Base-by-base conservation (phyloP, 2,888 invertebrate genomes). In the Chelonus formosanus region DNA sequence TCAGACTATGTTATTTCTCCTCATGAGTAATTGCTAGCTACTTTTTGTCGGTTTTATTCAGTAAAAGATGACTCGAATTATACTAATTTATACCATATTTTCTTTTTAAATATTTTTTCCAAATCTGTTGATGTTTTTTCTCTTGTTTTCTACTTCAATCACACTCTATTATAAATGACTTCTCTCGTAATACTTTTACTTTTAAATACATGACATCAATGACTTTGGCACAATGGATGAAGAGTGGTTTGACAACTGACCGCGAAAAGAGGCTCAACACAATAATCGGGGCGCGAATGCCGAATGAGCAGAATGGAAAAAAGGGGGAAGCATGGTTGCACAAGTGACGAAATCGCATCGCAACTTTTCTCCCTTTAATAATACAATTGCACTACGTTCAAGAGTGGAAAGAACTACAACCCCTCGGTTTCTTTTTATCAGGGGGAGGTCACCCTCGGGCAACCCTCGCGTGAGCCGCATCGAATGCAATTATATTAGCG, bases 401-500 rank as follows among this genome's bases (percentile, higher is more conserved):
- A 58, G 47, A 58, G 58, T 34, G 57, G 35, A 47, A 47, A 58
- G 36, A 58, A 44, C 67, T 74, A 74, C 75, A 35, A 55, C 62
- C 63, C 63, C 48, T 63, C 63, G 43, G 40, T 35, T 63, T 43
- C 63, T 63, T 64, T 64, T 64, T 64, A 58, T 64, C 58, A 63
- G 35, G 44, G 57, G 58, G 35, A 52, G 58, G 64, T 58, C 64
- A 57, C 64, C 64, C 64, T 58, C 64, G 48, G 50, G 63, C 58
- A 53, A 57, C 64, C 65, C 61, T 68, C 65, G 58, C 62, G 54
- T 63, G 67, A 67, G 67, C 61, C 59, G 56, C 63, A 65, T 64
- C 64, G 57, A 64, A 64, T 64, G 64, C 64, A 64, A 64, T 64
- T 64, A 64, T 64, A 64, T 64, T 64, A 64, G 64, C 64, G 64